Percentiles rank a stretch among this genome's conserved stretches.
phyloP scores from a whole-genome alignment of 1,140 invertebrate species.

The Neodiprion fabricii region DNA sequence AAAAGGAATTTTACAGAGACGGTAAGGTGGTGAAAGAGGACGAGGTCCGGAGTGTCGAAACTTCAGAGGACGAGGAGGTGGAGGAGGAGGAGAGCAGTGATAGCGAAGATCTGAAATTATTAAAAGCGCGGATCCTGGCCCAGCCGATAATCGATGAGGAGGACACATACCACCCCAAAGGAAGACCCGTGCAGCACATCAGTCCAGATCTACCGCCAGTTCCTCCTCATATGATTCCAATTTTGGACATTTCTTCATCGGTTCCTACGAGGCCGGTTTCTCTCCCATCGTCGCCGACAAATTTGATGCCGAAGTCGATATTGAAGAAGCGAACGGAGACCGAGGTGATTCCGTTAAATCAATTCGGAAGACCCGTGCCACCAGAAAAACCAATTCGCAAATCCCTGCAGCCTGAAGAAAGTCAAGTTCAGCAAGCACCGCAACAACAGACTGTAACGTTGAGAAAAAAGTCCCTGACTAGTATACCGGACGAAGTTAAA shows the following conservation, averaged over 20 bases:
- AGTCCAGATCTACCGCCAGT: conserved; percentile 22
- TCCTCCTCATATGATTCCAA: not conserved
- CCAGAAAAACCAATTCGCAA: conserved; percentile 37
- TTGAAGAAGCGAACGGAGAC: conserved; percentile 65
- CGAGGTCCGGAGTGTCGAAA: conserved; percentile 48
- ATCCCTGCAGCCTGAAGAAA: conserved; percentile 24
- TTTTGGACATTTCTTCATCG: conserved; percentile 18
- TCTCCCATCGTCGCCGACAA: conserved; percentile 65
- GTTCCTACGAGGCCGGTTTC: conserved; percentile 34
- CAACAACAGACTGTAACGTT: conserved; percentile 43
- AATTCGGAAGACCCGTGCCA: conserved; percentile 45
- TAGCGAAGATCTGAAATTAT: conserved; percentile 61
- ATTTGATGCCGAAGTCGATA: conserved; percentile 77
- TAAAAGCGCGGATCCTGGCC: conserved; percentile 61
- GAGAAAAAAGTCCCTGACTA: conserved; percentile 54
- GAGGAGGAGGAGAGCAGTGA: conserved; percentile 54
- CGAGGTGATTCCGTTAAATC: conserved; percentile 46
- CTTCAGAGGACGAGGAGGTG: conserved; percentile 55
- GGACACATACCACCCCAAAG: conserved; percentile 73
- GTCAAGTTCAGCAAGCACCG: conserved; percentile 13
- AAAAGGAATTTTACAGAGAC: conserved; percentile 43
- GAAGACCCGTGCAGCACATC: conserved; percentile 37
- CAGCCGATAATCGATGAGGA: conserved; percentile 65
- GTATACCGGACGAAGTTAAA: conserved; percentile 22
- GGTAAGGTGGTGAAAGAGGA: conserved; percentile 39